These are phyloP conservation scores for Amphilophus citrinellus DNA, from an alignment of 2,113 vertebrate species.

Conservation along the genomic window DNA sequence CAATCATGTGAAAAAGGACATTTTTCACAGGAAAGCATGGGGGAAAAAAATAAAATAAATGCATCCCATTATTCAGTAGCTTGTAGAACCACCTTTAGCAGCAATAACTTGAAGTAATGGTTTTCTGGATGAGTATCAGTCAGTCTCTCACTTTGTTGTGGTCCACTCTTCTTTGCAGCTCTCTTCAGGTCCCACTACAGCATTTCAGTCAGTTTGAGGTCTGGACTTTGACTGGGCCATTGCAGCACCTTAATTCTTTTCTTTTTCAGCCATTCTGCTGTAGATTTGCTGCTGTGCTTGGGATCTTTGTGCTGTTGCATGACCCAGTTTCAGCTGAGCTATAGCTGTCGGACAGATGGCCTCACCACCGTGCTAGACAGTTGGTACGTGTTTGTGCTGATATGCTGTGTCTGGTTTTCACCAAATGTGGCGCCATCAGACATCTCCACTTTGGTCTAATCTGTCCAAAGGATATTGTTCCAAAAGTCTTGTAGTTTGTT, in stretches of 20 bases:
- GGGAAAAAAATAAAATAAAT: no score
- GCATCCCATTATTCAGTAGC: no score
- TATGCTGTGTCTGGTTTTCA: neutral
- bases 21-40: neutral
- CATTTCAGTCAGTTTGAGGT: neutral
- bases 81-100: neutral
- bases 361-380: neutral
- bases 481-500: conserved; percentile 1
- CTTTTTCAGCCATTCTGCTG: neutral
- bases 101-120: neutral
- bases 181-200: neutral
- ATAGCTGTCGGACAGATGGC: neutral
- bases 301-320: neutral
- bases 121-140: neutral
- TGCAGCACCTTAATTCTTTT: neutral
- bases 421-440: neutral
- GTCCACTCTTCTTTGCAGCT: neutral
- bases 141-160: neutral
- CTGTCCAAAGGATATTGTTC: neutral
- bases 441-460: neutral
- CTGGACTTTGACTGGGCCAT: neutral
- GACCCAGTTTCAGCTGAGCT: neutral
- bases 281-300: neutral
- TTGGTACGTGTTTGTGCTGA: neutral
- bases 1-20: neutral